Evolutionary conservation across 1,140 invertebrate species (phyloP).

Genomic region (Caenorhabditis brenneri): DNA sequence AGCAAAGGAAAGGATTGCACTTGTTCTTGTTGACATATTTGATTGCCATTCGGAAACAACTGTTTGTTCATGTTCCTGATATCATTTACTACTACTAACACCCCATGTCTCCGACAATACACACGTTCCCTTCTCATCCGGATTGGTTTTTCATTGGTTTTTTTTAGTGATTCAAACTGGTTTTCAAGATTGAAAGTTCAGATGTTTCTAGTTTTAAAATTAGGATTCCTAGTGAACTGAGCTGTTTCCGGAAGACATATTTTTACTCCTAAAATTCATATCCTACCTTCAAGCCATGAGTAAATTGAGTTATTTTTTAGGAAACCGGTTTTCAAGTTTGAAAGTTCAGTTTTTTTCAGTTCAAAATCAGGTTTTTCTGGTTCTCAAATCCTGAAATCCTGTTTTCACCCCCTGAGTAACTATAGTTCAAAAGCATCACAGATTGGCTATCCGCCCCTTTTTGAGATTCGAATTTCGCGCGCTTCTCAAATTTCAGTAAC

Average conservation of each 20-base stretch:
- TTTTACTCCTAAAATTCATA: background rate
- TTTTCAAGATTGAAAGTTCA: too few relatives aligned
- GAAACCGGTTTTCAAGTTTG: too few relatives aligned
- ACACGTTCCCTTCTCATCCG: background rate
- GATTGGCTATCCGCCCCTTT: background rate
- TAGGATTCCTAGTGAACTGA: background rate
- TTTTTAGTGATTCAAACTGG: too few relatives aligned
- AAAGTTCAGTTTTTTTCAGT: too few relatives aligned
- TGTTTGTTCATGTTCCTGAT: background rate
- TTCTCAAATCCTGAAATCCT: too few relatives aligned
- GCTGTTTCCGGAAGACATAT: background rate
- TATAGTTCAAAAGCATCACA: background rate
- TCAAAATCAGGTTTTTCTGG: too few relatives aligned
- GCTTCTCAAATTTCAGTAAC: background rate
- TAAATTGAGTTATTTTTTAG: too few relatives aligned
- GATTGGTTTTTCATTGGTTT: too few relatives aligned
- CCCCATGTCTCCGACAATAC: too few relatives aligned
- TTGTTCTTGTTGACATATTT: background rate
- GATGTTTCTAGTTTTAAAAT: too few relatives aligned
- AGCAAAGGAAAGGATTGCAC: background rate
- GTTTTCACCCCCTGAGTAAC: too few relatives aligned
- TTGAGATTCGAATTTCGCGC: constrained; percentile 39
- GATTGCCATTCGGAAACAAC: background rate
- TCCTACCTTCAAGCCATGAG: too few relatives aligned
- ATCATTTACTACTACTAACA: constrained; percentile 32